A percentile compares a stretch with the other conserved stretches of the same genome.
Evolutionary conservation across 2,113 vertebrate species (phyloP).

Genomic region (Nothobranchius furzeri): DNA sequence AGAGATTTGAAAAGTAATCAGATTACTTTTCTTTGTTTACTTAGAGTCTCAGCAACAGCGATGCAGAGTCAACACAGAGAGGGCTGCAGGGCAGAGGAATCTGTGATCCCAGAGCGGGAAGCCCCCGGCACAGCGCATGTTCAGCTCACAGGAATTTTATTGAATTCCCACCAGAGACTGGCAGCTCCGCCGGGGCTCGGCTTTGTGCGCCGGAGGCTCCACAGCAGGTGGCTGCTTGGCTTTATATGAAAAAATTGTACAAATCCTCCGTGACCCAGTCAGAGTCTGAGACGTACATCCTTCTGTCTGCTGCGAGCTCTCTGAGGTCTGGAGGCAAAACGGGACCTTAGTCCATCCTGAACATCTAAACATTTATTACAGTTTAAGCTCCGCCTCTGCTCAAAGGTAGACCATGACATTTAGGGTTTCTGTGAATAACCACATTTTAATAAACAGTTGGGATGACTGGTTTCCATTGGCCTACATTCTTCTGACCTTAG

Average conservation of each 20-base stretch:
- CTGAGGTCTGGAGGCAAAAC: background rate
- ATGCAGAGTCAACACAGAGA: constrained; percentile 29
- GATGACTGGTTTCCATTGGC: background rate
- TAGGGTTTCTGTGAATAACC: too few relatives aligned
- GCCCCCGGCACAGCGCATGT: constrained; percentile 33
- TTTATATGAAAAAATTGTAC: constrained; percentile 36
- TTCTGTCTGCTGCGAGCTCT: constrained; percentile 27
- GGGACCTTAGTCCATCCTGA: too few relatives aligned
- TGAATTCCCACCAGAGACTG: constrained; percentile 51
- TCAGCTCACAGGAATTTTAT: constrained; percentile 58
- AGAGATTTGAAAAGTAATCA: background rate
- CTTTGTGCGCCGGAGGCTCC: constrained; percentile 51
- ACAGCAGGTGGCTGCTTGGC: constrained; percentile 54
- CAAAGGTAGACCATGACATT: too few relatives aligned
- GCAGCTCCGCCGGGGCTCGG: constrained; percentile 31
- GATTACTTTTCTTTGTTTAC: constrained; percentile 1
- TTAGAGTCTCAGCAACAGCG: constrained; percentile 9
- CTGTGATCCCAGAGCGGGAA: constrained; percentile 43
- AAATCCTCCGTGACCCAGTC: constrained; percentile 50
- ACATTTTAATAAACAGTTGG: too few relatives aligned
- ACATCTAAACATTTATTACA: too few relatives aligned
- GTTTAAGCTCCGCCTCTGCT: too few relatives aligned
- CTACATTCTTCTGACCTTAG: background rate
- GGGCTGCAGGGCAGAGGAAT: constrained; percentile 9
- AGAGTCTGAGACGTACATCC: constrained; percentile 33